These are phyloP conservation scores for Heliconius erato DNA, from an alignment of 2,888 invertebrate species.

Conservation along the genomic window DNA sequence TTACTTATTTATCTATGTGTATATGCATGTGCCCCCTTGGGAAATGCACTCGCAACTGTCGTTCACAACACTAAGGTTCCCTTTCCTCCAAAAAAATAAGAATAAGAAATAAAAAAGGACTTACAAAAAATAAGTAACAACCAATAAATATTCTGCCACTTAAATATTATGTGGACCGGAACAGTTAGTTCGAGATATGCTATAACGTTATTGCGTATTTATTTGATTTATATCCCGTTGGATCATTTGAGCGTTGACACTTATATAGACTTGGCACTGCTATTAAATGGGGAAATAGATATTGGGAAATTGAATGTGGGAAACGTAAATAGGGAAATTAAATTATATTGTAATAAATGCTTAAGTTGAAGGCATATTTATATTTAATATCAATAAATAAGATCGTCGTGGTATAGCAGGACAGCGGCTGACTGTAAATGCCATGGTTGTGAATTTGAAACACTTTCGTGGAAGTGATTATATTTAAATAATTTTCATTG, in stretches of 20 bases:
- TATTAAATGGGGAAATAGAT: conserved; percentile 3
- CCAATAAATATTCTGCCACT: conserved; percentile 33
- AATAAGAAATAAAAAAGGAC: not conserved
- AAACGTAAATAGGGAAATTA: not conserved
- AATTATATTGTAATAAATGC: not conserved
- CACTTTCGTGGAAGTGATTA: too few relatives aligned
- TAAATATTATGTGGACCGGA: conserved; percentile 14
- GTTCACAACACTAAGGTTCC: not conserved
- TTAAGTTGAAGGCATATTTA: not conserved
- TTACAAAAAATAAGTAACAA: not conserved
- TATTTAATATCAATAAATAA: not conserved
- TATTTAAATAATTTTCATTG: too few relatives aligned
- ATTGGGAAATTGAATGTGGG: conserved; percentile 9
- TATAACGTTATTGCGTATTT: conserved; percentile 31
- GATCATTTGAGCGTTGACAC: conserved; percentile 18
- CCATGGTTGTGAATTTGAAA: not conserved
- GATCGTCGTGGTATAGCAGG: not conserved
- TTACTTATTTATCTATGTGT: too few relatives aligned
- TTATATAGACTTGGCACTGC: conserved; percentile 17
- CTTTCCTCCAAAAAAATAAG: not conserved
- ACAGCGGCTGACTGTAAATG: not conserved
- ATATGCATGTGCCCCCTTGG: too few relatives aligned
- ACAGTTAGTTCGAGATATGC: conserved; percentile 5
- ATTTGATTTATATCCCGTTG: conserved; percentile 16
- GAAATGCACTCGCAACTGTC: too few relatives aligned